Conservation (phyloP, 2,113 vertebrate genomes). For the Reinhardtius hippoglossoides region DNA sequence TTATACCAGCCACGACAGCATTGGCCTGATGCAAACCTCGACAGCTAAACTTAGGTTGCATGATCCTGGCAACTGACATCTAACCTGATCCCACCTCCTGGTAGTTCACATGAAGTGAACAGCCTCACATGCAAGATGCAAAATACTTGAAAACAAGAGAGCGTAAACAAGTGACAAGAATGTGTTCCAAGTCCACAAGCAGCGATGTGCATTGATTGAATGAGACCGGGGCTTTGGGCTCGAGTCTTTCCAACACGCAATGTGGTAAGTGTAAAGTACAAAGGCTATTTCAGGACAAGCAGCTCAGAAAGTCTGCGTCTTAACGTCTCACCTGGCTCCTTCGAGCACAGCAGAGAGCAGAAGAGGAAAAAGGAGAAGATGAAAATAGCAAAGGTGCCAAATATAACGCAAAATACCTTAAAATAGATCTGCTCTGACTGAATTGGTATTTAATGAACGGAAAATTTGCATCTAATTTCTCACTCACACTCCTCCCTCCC, state of each 20-base stretch:
- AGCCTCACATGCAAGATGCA: conserved; percentile 2
- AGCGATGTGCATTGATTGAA: conserved; percentile 34
- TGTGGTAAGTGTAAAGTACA: conserved; percentile 31
- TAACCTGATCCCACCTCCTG: conserved; percentile 10
- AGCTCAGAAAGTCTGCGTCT: conserved; percentile 28
- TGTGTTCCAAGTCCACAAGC: conserved; percentile 4
- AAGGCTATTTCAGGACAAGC: conserved; percentile 30
- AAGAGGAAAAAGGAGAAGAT: background rate
- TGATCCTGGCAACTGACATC: conserved; percentile 1
- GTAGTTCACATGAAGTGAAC: conserved; percentile 1
- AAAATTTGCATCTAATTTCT: conserved; percentile 23
- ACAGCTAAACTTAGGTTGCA: conserved; percentile 33
- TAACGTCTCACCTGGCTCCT: conserved; percentile 4
- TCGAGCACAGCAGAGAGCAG: conserved; percentile 2
- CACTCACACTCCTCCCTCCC: background rate
- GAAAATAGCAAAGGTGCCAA: conserved; percentile 14
- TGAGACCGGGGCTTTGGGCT: background rate
- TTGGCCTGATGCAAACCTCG: conserved; percentile 19
- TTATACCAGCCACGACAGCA: background rate
- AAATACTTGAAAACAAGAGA: conserved; percentile 3
- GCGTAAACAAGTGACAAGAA: conserved; percentile 18
- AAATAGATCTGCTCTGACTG: background rate
- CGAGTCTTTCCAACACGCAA: conserved; percentile 32
- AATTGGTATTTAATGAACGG: conserved; percentile 52
- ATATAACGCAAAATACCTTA: background rate